Evolutionary conservation across 2,888 invertebrate species (phyloP).

Genomic region (Deilephila elpenor): DNA sequence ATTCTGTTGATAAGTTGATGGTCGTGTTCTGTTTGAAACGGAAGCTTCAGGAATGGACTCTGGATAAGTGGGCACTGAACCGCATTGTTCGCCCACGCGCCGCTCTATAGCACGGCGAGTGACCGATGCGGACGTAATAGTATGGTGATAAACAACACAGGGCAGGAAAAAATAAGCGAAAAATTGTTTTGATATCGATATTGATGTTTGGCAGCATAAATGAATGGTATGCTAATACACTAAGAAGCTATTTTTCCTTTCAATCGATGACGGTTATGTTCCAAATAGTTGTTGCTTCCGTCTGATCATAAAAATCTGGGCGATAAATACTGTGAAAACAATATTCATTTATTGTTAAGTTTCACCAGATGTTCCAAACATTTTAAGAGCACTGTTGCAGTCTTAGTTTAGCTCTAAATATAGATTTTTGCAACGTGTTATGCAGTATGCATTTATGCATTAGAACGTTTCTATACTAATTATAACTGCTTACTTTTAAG

Average conservation of each 20-base stretch:
- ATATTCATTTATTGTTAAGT: too few relatives aligned
- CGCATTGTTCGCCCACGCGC: constrained; percentile 43
- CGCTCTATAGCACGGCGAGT: not conserved
- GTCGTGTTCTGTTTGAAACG: constrained; percentile 54
- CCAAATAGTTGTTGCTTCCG: not conserved
- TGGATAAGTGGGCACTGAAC: constrained; percentile 78
- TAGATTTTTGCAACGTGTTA: too few relatives aligned
- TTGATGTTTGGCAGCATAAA: not conserved
- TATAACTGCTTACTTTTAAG: too few relatives aligned
- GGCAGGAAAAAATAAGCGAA: constrained; percentile 17
- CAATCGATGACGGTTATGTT: not conserved
- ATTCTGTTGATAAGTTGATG: constrained; percentile 58
- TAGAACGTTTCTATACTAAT: too few relatives aligned
- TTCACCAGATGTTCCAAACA: too few relatives aligned
- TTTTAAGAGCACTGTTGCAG: too few relatives aligned
- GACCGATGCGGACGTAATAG: constrained; percentile 10
- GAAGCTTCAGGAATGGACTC: constrained; percentile 64
- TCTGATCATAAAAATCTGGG: not conserved
- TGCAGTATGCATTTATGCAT: too few relatives aligned
- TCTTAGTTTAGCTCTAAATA: too few relatives aligned
- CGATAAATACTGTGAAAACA: too few relatives aligned
- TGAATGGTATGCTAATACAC: constrained; percentile 1
- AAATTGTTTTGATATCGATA: constrained; percentile 10
- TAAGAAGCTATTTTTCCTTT: not conserved
- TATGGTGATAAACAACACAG: constrained; percentile 19